Evolutionary conservation across 2,888 invertebrate genomes (phyloP), one percentile per base, ranked within the genome.

Genomic region (Corbicula japonica): DNA sequence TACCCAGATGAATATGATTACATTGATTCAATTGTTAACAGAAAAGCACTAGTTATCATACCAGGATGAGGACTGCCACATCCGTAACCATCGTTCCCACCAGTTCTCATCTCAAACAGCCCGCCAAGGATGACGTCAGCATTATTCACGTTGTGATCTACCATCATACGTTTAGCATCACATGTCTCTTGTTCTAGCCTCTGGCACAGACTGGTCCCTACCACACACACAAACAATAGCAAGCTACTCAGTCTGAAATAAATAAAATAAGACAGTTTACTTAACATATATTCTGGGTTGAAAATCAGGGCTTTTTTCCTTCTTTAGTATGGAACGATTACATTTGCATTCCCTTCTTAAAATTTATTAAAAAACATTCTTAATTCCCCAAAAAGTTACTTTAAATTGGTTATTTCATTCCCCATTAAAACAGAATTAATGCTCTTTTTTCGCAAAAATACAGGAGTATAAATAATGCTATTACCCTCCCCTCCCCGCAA

Each of bases 61-160:
- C 89, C 89, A 79, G 71, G 34, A 54, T 80, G 76, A 26, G 85
- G 84, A 35, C 69, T 54, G 8, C 90, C 91, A 78, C 91, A 91
- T 15, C 78, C 76, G 23, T 69, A 48, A 21, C 70, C 69, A 52
- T 70, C 66, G 0, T 84, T 81, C 2, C 87, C 86, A n/a, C 69
- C 75, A 28, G 60, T 26, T 54, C 90, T 71, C 44, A 90, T 78
- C 8, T 82, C 83, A 77, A 88, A 90, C 23, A 90, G 63, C 35
- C 89, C 90, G 21, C 86, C 89, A 44, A 91, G 78, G 0, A 90
- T 56, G n/a, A 85, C 87, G 44, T 87, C 73, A 6, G 90, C 88
- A 32, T 68, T 77, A 15, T 75, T 35, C 12, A 83, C 71, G 23
- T 83, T 62, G 0, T 85, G 75, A 52, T 85, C 83, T 21, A 82